Evolutionary conservation across 2,888 invertebrate species (phyloP).

Genomic region (Lobophora halterata): DNA sequence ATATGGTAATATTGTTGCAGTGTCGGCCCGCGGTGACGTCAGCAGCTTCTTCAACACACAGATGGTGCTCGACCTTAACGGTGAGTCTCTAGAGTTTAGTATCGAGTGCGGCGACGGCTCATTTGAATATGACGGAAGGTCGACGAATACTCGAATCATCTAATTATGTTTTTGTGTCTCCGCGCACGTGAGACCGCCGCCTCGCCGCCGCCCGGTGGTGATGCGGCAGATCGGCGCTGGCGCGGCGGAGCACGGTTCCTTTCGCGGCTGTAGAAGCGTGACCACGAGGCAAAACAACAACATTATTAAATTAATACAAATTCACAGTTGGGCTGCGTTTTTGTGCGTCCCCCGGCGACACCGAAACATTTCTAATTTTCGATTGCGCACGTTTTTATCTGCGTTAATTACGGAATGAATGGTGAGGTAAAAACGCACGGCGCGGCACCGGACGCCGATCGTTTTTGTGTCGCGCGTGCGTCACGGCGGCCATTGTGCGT

Average conservation of each 20-base stretch:
- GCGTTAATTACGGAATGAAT: constrained; percentile 76
- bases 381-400: constrained; percentile 62
- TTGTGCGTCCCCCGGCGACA: constrained; percentile 50
- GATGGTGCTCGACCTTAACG: constrained; percentile 77
- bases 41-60: constrained; percentile 74
- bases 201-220: not conserved
- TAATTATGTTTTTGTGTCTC: constrained; percentile 48
- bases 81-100: constrained; percentile 49
- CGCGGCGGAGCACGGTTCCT: constrained; percentile 17
- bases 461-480: constrained; percentile 62
- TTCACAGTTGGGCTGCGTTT: constrained; percentile 54
- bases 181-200: constrained; percentile 2
- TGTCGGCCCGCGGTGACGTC: constrained; percentile 75
- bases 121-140: constrained; percentile 44
- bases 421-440: constrained; percentile 45
- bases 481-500: constrained; percentile 43
- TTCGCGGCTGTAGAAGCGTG: constrained; percentile 29
- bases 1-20: constrained; percentile 64
- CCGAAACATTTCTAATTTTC: constrained; percentile 74
- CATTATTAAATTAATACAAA: constrained; percentile 71
- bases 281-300: constrained; percentile 57
- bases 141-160: constrained; percentile 38
- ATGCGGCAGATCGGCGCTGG: not conserved
- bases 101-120: constrained; percentile 21
- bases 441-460: constrained; percentile 25